Evolutionary conservation across 1,140 invertebrate genomes (phyloP).

Genomic region (Brachionus rotundiformis): DNA sequence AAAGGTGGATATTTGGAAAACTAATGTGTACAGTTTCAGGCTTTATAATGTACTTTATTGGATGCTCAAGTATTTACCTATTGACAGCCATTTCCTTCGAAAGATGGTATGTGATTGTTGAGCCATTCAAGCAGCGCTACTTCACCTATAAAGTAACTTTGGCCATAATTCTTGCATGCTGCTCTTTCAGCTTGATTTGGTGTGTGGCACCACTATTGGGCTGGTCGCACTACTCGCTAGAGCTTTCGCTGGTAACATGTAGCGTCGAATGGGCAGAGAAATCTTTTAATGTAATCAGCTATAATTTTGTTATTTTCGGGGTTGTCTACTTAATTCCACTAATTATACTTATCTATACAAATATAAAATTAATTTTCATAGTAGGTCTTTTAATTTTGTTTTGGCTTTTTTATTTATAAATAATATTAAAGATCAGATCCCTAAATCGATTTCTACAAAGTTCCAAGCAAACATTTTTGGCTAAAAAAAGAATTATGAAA

Average conservation of each 20-base stretch:
- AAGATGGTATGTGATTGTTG: constrained; percentile 30
- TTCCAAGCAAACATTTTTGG: constrained; percentile 15
- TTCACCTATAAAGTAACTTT: constrained; percentile 29
- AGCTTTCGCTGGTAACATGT: neutral
- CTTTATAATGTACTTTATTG: constrained; percentile 50
- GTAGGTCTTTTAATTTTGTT: neutral
- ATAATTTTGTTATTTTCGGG: constrained; percentile 24
- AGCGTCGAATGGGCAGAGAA: constrained; percentile 46
- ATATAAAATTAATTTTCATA: constrained; percentile 15
- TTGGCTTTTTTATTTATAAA: too few species aligned
- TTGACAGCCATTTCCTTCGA: constrained; percentile 26
- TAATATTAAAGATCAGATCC: constrained; percentile 22
- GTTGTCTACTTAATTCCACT: constrained; percentile 35
- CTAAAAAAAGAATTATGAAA: constrained; percentile 24
- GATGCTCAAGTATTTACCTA: constrained; percentile 42
- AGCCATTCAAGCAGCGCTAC: constrained; percentile 23
- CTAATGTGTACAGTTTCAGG: neutral
- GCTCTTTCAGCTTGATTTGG: constrained; percentile 1
- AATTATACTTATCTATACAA: neutral
- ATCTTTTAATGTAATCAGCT: constrained; percentile 30
- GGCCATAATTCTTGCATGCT: neutral
- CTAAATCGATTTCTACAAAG: constrained; percentile 14
- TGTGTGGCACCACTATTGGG: neutral
- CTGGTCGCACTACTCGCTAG: constrained; percentile 39
- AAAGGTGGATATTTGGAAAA: constrained; percentile 21